Base-by-base conservation (phyloP, 2,888 invertebrate genomes). In the Melipona bicolor region DNA sequence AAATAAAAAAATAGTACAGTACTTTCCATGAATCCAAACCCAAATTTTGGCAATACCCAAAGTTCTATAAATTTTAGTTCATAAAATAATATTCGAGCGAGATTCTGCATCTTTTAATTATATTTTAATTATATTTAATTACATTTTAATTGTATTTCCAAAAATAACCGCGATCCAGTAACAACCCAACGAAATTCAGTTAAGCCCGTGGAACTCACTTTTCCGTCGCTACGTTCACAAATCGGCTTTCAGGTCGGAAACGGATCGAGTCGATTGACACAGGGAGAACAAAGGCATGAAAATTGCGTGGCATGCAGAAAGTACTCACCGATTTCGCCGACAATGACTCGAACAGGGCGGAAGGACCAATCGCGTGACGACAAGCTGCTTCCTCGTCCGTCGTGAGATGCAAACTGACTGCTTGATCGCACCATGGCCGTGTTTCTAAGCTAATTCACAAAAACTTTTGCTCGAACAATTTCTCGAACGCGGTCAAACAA, bases 361-460 rank as follows among this genome's bases (percentile, higher is more conserved):
- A 71, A 62, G n/a, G 70, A 54, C 61, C 21, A 54, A 24, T 27
- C 13, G 54, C 54, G 83, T 62, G 70, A 64, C 84, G 70, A 49
- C 59, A 50, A 24, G 77, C 50, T 84, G 83, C 70, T 64, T 77
- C 83, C 78, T 61, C 83, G 74, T 54, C 77, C 83, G 83, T 77
- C 69, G 83, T 74, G 73, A 77, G 54, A 77, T 64, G 65, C 64
- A 70, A 77, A 84, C 84, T 84, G 84, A 65, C 84, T 61, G 70
- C 70, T 27, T 27, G 50, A 71, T 69, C 77, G 84, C 69, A 21
- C 49, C 62, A 54, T 9, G 50, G 3, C 65, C 36, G 70, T 83
- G 84, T 83, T 83, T 65, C 83, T 77, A 77, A 49, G 83, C 65
- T 74, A 36, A 70, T 77, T 61, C 73, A 71, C 69, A 84, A 84